phyloP scores from a whole-genome alignment of 2,888 invertebrate genomes.

The Drosophila dives region DNA sequence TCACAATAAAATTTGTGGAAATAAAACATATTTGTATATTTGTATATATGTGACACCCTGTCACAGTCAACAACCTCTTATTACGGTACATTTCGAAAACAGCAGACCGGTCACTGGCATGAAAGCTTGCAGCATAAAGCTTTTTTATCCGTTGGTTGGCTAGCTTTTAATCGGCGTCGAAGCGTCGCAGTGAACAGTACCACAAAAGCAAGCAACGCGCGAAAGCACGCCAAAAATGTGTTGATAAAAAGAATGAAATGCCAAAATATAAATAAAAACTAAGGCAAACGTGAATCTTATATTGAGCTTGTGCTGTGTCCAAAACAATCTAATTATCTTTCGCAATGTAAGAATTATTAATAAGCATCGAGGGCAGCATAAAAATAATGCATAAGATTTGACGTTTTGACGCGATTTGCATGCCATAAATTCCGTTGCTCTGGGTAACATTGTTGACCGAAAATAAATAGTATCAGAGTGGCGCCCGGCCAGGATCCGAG shows the following conservation, averaged over 20 bases:
- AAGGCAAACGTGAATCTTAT: conserved; percentile 30
- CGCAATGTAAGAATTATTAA: conserved; percentile 60
- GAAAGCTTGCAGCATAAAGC: conserved; percentile 54
- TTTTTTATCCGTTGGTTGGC: conserved; percentile 9
- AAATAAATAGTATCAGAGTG: conserved; percentile 65
- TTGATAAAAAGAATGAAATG: conserved; percentile 33
- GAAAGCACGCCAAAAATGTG: conserved; percentile 34
- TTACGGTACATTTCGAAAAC: conserved; percentile 39
- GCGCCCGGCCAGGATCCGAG: conserved; percentile 8
- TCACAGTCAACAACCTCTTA: background rate
- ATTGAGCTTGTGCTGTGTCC: conserved; percentile 46
- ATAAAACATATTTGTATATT: background rate
- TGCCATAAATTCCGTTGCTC: conserved; percentile 49
- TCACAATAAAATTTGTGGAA: background rate
- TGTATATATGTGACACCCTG: background rate
- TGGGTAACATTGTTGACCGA: conserved; percentile 60
- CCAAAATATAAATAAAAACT: conserved; percentile 8
- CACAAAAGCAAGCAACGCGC: conserved; percentile 15
- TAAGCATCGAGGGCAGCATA: conserved; percentile 28
- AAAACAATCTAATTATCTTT: conserved; percentile 6
- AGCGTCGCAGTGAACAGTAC: conserved; percentile 51
- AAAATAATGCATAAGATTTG: conserved; percentile 12
- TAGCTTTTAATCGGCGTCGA: conserved; percentile 54
- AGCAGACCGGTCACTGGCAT: conserved; percentile 30
- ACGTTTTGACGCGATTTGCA: conserved; percentile 47